Percentiles rank a stretch among this genome's conserved stretches.
Conservation (phyloP, 2,113 vertebrate species). For the Herpetotheres cachinnans region DNA sequence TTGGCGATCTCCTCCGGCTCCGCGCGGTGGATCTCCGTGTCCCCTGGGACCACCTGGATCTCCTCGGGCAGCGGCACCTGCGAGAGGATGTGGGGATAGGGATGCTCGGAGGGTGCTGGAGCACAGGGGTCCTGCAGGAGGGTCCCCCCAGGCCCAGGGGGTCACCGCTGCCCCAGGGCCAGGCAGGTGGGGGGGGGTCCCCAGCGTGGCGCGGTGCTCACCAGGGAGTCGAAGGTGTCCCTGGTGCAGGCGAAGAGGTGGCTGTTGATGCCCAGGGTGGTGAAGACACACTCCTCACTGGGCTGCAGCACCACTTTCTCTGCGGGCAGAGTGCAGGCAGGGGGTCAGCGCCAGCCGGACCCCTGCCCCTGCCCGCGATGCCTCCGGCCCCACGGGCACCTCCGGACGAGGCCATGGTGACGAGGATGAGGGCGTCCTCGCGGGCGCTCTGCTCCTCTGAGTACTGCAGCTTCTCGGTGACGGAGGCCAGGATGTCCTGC, state of each 20-base stretch:
- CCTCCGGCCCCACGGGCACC: constrained; percentile 61
- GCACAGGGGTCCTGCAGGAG: background rate
- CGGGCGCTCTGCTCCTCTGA: constrained; percentile 87
- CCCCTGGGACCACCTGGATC: constrained; percentile 90
- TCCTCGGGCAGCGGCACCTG: constrained; percentile 93
- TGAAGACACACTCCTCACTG: constrained; percentile 95
- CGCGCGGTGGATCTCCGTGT: constrained; percentile 92
- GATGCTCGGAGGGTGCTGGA: background rate
- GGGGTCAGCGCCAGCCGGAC: background rate
- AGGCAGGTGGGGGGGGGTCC: background rate
- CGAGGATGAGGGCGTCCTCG: constrained; percentile 86
- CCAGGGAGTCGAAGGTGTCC: constrained; percentile 86
- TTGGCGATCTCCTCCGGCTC: constrained; percentile 93
- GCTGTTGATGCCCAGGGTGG: constrained; percentile 95
- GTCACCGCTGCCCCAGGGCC: accelerated
- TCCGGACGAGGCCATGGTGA: constrained; percentile 90
- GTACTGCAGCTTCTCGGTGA: constrained; percentile 93
- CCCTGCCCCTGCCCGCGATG: background rate
- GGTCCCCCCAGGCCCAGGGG: too few species aligned
- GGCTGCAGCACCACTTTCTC: constrained; percentile 93
- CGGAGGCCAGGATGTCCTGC: constrained; percentile 91
- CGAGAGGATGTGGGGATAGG: accelerated
- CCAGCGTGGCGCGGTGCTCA: constrained; percentile 52
- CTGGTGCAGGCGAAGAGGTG: constrained; percentile 93
- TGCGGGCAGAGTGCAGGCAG: constrained; percentile 35